Base-by-base conservation (phyloP, 1,140 invertebrate species). In the Argopecten irradians region DNA sequence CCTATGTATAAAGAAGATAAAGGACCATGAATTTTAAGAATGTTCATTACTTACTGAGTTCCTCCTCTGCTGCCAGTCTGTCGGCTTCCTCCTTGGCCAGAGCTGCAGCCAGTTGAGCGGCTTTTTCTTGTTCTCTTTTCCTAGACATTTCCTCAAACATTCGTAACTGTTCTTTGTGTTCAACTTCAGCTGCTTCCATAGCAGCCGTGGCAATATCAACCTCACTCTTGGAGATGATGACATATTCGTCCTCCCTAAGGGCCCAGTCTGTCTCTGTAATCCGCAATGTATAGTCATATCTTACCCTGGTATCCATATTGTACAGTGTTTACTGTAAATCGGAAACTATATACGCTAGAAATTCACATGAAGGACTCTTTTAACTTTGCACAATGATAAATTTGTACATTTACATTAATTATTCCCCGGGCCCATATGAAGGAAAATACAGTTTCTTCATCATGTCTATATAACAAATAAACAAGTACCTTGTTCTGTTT, bases 61-160 rank as follows among this genome's bases (percentile, higher is more conserved):
- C 41, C 32, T 39, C 82, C 82, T 87, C 86, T 34, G n/a, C 46
- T 55, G 36, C 83, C 16, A 39, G 33, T 13, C 0, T 83, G n/a
- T 87, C 86, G 1, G 55, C 55, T n/a, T 71, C 55, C n/a, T 71
- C 55, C n/a, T 71, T 71, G n/a, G 55, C 55, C n/a, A 71, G 55
- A 0, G n/a, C 55, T 28, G 55, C 55, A 71, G 55, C 55, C 13
- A 71, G 55, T 71, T 8, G 8, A 5, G 55, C 55, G 0, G 14
- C 55, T 16, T 71, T 71, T 16, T 71, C 55, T 71, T 71, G 22
- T 28, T 71, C 33, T 46, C 85, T 19, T 86, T 33, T 8, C 46
- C 46, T 86, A 34, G 36, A 19, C 41, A 19, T 86, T 55, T 22
- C 55, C 43, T 86, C 39, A 41, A 55, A 55, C 85, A 33, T 86